Percentiles rank a stretch among this genome's conserved stretches.
These are phyloP conservation scores for Synanthedon vespiformis DNA, from an alignment of 2,888 invertebrate genomes.

Conservation along the genomic window DNA sequence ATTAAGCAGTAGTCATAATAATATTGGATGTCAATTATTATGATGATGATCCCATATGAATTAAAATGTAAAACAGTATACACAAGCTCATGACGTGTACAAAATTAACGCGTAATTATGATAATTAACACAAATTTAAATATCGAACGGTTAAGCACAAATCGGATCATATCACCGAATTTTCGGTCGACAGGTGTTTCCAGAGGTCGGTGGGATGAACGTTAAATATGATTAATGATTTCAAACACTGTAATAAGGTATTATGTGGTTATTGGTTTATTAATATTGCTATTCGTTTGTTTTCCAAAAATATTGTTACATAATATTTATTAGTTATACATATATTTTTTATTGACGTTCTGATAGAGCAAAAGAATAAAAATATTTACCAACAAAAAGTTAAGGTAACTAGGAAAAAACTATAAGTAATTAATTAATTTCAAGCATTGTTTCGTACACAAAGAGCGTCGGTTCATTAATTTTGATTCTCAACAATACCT, in stretches of 20 bases:
- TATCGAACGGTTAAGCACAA: background rate
- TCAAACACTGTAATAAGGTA: background rate
- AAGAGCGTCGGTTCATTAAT: constrained; percentile 34
- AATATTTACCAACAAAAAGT: too few species aligned
- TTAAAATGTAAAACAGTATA: too few species aligned
- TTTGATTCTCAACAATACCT: constrained; percentile 35
- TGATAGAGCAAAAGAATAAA: too few species aligned
- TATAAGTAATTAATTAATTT: constrained; percentile 26
- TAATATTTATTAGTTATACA: too few species aligned
- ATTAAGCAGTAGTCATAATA: too few species aligned
- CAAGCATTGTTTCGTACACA: constrained; percentile 25
- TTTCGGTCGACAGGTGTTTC: background rate
- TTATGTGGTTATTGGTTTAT: background rate
- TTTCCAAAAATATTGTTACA: too few species aligned
- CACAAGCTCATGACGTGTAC: too few species aligned
- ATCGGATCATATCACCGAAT: background rate
- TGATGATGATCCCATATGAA: too few species aligned
- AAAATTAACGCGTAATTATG: background rate
- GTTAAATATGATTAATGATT: background rate
- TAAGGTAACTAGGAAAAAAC: constrained; percentile 6
- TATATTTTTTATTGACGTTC: too few species aligned
- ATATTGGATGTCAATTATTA: too few species aligned
- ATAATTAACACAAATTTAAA: background rate
- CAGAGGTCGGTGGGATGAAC: background rate
- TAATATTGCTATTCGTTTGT: too few species aligned